Evolutionary conservation across 2,797 vertebrate genomes (phyloP).

Genomic region (Diglossa cyanea): DNA sequence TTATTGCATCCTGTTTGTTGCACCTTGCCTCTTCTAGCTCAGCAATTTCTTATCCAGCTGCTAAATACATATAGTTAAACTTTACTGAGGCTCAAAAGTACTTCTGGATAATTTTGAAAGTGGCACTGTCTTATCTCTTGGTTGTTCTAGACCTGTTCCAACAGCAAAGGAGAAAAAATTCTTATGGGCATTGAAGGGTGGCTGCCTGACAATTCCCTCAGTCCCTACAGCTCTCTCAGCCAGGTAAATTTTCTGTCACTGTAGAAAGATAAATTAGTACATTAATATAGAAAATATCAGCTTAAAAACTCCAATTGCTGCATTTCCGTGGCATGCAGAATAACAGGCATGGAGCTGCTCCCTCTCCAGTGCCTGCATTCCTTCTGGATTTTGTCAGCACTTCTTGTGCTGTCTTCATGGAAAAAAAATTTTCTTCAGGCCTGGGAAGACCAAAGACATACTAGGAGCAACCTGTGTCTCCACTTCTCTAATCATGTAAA

Average conservation of each 20-base stretch:
- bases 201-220: neutral
- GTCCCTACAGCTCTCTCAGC: neutral
- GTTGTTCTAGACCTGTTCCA: neutral
- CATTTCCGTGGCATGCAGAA: neutral
- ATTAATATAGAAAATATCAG: neutral
- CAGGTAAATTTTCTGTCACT: neutral
- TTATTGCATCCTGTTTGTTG: neutral
- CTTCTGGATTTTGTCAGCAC: neutral
- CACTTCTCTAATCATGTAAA: neutral
- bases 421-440: neutral
- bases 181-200: neutral
- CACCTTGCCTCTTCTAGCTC: neutral
- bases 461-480: neutral
- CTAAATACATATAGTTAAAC: neutral
- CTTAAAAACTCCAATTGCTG: neutral
- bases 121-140: neutral
- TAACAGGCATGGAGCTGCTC: neutral
- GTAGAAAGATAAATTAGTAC: neutral
- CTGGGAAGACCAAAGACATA: neutral
- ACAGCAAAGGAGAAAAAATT: neutral
- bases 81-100: neutral
- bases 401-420: neutral
- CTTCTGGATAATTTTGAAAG: neutral
- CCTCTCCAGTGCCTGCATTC: neutral
- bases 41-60: neutral